phyloP scores from a whole-genome alignment of 2,888 invertebrate species.

The Lepidochitona cinerea region DNA sequence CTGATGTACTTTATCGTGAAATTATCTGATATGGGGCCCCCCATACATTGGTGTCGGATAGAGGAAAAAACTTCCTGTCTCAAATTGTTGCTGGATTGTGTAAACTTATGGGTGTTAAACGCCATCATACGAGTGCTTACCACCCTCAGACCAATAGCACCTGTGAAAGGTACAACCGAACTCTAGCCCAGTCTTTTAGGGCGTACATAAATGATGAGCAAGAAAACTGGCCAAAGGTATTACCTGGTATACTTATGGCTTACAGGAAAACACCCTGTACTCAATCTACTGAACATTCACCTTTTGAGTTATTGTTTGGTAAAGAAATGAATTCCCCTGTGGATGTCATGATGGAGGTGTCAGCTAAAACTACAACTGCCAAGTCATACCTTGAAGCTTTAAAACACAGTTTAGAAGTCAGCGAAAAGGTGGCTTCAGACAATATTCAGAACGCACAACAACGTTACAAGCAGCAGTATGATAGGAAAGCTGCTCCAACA shows the following conservation, averaged over 20 bases:
- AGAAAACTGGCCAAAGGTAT: too few relatives aligned
- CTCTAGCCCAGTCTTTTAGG: too few relatives aligned
- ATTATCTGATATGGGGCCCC: conserved; percentile 11
- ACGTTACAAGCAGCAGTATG: not conserved
- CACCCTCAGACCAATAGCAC: too few relatives aligned
- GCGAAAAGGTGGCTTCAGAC: not conserved
- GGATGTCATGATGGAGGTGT: not conserved
- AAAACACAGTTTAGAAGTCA: not conserved
- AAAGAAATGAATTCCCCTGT: too few relatives aligned
- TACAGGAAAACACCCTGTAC: too few relatives aligned
- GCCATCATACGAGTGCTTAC: too few relatives aligned
- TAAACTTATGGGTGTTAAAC: too few relatives aligned
- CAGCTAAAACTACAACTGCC: not conserved
- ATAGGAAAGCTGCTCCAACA: not conserved
- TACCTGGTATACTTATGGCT: too few relatives aligned
- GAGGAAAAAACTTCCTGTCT: conserved; percentile 5
- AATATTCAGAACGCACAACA: not conserved
- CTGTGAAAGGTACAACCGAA: too few relatives aligned
- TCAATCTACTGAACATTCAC: too few relatives aligned
- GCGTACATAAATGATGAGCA: too few relatives aligned
- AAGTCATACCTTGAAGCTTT: not conserved
- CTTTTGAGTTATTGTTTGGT: too few relatives aligned
- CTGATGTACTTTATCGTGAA: conserved; percentile 2
- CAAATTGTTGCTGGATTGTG: not conserved
- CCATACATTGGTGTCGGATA: not conserved